Base-by-base conservation (phyloP, 2,888 invertebrate species). In the Agrotis exclamationis region DNA sequence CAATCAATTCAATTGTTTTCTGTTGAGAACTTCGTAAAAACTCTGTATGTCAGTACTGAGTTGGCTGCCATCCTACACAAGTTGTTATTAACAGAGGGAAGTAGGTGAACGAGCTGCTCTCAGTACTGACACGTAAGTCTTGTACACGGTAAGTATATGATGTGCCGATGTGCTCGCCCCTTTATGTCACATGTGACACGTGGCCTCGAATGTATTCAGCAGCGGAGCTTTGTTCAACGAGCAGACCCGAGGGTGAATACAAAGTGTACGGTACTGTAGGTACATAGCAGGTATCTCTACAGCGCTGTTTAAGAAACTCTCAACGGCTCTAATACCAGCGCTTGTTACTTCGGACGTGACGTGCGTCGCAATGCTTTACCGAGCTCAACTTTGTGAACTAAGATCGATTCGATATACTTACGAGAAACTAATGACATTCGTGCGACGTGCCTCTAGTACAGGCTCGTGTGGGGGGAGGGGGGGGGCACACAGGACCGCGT, bases 321-420 rank as follows among this genome's bases (percentile, higher is more conserved):
- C 57, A 24, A 51, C 59, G 59, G 60, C 50, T 60, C 66, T 75
- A 66, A 78, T 63, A 66, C 48, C 51, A 50, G 80, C 67, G 70
- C 76, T 80, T 64, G 76, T 76, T 71, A 51, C 63, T 58, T 54
- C 60, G 72, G 67, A 79, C 79, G 81, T 79, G 79, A 80, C 60
- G 57, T 33, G 81, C 81, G 64, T 80, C 47, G 54, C 47, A 47
- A 67, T 63, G 57, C 50, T 51, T 28, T 24, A 14, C 54, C 9
- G 28, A 65, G 70, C 54, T 18, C 70, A 48, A 50, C 53, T 66
- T 57, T 63, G 59, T 70, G 76, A 22, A 53, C 59, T 63, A 20
- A 63, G 48, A 70, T 78, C 80, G 80, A 79, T 74, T 78, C 80
- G 80, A 79, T 74, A 78, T 20, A 72, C 74, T 51, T n/a, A 28